phyloP scores from a whole-genome alignment of 1,140 invertebrate genomes.

The Drosophila aff. region DNA sequence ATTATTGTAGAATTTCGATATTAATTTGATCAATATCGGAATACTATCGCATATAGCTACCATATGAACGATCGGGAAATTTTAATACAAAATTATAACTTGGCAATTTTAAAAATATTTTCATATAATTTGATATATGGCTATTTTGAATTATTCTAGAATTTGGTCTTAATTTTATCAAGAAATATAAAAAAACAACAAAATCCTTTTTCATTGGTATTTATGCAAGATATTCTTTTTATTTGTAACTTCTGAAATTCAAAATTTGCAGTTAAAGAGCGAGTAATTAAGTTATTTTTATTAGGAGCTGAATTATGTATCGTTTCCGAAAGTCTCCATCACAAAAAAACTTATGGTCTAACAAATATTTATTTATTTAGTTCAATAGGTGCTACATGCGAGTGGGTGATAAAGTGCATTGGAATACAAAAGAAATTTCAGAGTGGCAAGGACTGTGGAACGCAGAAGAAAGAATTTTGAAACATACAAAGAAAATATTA shows the following conservation, averaged over 20 bases:
- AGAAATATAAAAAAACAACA: too few relatives aligned
- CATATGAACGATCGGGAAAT: too few relatives aligned
- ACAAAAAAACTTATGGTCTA: neutral
- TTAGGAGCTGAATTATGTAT: neutral
- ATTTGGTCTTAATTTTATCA: too few relatives aligned
- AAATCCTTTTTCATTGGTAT: too few relatives aligned
- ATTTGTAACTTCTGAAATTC: neutral
- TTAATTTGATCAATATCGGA: too few relatives aligned
- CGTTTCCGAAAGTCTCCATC: neutral
- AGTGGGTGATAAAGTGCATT: neutral
- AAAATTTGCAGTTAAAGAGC: neutral
- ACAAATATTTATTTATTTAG: slow-evolving; percentile 1
- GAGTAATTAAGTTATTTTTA: neutral
- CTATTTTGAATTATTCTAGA: too few relatives aligned
- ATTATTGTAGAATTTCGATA: too few relatives aligned
- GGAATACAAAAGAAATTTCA: neutral
- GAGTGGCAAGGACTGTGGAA: neutral
- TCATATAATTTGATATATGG: too few relatives aligned
- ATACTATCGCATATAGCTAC: too few relatives aligned
- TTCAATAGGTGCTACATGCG: neutral
- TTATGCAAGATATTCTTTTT: too few relatives aligned
- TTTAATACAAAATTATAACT: too few relatives aligned
- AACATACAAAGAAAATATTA: neutral
- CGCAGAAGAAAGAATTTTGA: neutral
- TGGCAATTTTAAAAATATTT: too few relatives aligned